Conservation (phyloP, 2,888 invertebrate species). For the Thymelicus acteon region DNA sequence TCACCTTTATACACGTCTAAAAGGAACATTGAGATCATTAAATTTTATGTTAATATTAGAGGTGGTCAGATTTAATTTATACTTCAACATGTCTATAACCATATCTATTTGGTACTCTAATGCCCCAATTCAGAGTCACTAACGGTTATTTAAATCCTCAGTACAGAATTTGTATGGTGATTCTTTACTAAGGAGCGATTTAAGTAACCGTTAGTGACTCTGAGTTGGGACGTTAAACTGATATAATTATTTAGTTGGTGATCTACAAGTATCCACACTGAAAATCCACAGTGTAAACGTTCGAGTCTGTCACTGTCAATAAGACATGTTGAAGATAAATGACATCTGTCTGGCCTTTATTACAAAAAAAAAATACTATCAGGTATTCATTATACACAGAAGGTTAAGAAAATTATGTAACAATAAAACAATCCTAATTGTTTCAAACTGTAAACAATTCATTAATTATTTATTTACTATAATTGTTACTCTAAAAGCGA, state of each 20-base stretch:
- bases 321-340: slow-evolving; percentile 37
- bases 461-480: slow-evolving; percentile 4
- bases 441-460: slow-evolving; percentile 18
- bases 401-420: slow-evolving; percentile 31
- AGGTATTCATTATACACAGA: slow-evolving; percentile 43
- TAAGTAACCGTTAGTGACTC: no score
- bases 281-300: neutral
- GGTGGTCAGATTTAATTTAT: slow-evolving; percentile 44
- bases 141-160: no score
- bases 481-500: slow-evolving; percentile 47
- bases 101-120: neutral
- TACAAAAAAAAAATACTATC: slow-evolving; percentile 37
- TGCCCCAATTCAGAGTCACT: no score
- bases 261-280: neutral
- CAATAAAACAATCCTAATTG: slow-evolving; percentile 28
- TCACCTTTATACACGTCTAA: slow-evolving; percentile 61
- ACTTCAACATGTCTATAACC: slow-evolving; percentile 10
- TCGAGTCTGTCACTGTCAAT: neutral
- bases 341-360: slow-evolving; percentile 42
- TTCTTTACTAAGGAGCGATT: no score
- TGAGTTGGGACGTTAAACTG: neutral
- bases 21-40: slow-evolving; percentile 75
- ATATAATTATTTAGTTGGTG: neutral
- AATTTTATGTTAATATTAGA: slow-evolving; percentile 42
- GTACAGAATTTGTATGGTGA: no score